Evolutionary conservation across 2,797 vertebrate species (phyloP).

Genomic region (Myotis daubentonii): DNA sequence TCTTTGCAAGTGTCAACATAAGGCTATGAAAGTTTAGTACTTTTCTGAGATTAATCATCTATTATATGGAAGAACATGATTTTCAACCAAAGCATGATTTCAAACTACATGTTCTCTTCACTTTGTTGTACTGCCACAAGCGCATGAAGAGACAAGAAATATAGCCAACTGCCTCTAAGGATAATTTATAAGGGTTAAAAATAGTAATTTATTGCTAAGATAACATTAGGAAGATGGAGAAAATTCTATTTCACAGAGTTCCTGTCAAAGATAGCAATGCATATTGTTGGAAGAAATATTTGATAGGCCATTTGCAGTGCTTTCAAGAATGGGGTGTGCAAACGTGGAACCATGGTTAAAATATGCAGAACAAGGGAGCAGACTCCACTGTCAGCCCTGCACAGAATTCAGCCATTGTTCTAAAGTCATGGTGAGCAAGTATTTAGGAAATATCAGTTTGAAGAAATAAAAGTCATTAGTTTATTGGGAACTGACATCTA

Average conservation of each 20-base stretch:
- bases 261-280: neutral
- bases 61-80: neutral
- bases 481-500: neutral
- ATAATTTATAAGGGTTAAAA: slow-evolving; percentile 38
- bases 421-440: neutral
- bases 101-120: neutral
- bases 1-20: neutral
- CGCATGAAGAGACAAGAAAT: slow-evolving; percentile 32
- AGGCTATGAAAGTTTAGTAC: neutral
- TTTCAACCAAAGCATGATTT: slow-evolving; percentile 18
- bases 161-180: neutral
- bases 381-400: neutral
- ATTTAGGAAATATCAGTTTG: neutral
- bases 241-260: slow-evolving; percentile 17
- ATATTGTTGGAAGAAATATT: slow-evolving; percentile 4
- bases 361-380: neutral
- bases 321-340: neutral
- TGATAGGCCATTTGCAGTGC: neutral
- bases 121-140: neutral
- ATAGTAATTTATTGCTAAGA: slow-evolving; percentile 57
- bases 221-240: slow-evolving; percentile 10
- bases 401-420: neutral
- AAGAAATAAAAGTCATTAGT: neutral
- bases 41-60: slow-evolving; percentile 2
- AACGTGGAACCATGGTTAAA: neutral